Conservation (phyloP, 2,113 vertebrate genomes). For the Lynx canadensis region DNA sequence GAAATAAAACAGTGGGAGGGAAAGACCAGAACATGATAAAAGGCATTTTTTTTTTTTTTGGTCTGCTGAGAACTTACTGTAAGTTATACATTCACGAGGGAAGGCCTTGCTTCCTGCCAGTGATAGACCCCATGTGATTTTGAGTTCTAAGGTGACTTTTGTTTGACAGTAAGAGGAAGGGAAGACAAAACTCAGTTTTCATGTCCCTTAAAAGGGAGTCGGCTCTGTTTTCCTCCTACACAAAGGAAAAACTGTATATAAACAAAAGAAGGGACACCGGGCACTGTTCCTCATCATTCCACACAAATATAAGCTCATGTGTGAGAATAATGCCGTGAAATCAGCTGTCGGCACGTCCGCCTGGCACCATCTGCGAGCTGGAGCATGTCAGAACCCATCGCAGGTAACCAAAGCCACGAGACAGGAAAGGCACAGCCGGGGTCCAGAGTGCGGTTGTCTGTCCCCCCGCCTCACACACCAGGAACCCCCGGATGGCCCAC, state of each 20-base stretch:
- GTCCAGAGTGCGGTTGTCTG: background rate
- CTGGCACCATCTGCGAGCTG: background rate
- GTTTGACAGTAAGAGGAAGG: constrained; percentile 80
- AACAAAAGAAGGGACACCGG: constrained; percentile 73
- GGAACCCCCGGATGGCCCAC: accelerated
- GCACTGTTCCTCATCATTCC: constrained; percentile 60
- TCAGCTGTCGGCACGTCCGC: background rate
- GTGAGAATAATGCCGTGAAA: background rate
- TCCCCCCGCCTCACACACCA: too few relatives aligned
- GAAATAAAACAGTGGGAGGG: constrained; percentile 83
- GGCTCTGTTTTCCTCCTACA: constrained; percentile 45
- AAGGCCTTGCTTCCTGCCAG: constrained; percentile 79
- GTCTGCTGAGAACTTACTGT: constrained; percentile 82
- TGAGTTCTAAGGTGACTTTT: constrained; percentile 74
- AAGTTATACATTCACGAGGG: constrained; percentile 76
- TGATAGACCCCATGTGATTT: constrained; percentile 76
- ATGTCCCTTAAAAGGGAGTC: constrained; percentile 74
- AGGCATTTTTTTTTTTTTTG: constrained; percentile 76
- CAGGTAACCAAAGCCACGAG: background rate
- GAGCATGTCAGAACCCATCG: background rate
- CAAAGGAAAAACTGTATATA: constrained; percentile 50
- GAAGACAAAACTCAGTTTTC: constrained; percentile 80
- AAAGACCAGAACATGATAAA: constrained; percentile 83
- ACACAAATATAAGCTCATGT: constrained; percentile 51
- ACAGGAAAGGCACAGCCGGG: background rate